phyloP scores from a whole-genome alignment of 2,888 invertebrate genomes.

The Chloromyia formosa region DNA sequence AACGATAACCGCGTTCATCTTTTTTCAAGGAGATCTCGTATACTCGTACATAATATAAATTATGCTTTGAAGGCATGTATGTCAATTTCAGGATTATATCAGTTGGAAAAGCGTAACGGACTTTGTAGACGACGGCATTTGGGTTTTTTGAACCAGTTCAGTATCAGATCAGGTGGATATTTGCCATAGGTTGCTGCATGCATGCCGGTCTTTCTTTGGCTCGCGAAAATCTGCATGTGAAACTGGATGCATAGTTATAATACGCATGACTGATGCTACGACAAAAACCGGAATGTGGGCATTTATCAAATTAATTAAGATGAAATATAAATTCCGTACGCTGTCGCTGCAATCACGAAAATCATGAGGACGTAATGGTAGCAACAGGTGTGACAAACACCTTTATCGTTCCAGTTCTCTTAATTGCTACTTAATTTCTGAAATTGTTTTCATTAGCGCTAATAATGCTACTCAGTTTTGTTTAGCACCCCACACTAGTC shows the following conservation, averaged over 20 bases:
- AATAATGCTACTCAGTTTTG: background rate
- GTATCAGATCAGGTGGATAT: background rate
- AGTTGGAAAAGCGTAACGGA: background rate
- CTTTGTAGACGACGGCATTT: background rate
- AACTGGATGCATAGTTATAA: background rate
- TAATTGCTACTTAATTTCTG: slow-evolving; percentile 2
- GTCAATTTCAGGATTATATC: slow-evolving; percentile 10
- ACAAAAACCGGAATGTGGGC: background rate
- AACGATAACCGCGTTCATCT: background rate
- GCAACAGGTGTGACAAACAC: background rate
- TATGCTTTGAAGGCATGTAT: slow-evolving; percentile 1
- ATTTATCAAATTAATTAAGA: background rate
- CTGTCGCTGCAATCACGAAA: background rate
- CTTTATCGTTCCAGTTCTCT: background rate
- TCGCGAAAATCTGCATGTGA: background rate
- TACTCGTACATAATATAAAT: background rate
- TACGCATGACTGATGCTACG: background rate
- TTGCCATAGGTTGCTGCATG: background rate
- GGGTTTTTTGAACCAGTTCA: background rate
- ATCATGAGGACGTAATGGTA: background rate
- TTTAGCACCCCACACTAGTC: background rate
- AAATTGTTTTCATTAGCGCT: slow-evolving; percentile 7
- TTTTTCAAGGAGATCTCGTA: background rate
- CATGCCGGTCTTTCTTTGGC: background rate
- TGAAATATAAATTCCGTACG: background rate